Base-by-base conservation (phyloP, 2,888 invertebrate species). In the Zeuzera pyrina region DNA sequence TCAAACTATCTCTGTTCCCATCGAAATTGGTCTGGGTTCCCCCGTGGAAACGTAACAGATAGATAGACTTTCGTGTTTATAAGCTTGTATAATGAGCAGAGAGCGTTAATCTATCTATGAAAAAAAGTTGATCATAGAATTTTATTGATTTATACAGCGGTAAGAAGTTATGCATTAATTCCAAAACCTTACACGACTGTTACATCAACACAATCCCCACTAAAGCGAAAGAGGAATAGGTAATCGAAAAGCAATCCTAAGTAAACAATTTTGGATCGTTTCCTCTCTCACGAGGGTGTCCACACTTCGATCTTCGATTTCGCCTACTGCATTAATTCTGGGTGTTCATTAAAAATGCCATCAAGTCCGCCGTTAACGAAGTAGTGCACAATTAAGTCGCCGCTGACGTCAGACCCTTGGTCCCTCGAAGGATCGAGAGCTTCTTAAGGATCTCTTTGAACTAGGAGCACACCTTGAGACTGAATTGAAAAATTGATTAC, bases 341-440 rank as follows among this genome's bases (percentile, higher is more conserved):
- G 58, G 72, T 66, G 78, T 83, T 83, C 83, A 83, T 83, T 83
- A 83, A 81, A 81, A 83, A 83, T 81, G 81, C 83, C 77, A 83
- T 81, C 78, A 81, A 73, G 68, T 66, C 71, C 66, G 45, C 69
- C 66, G 76, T 74, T 83, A 83, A 81, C 81, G 81, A 83, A 83
- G 83, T 83, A 81, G 73, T 77, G 66, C 56, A 70, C 81, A 83
- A 83, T 83, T 83, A 83, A 78, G 77, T 74, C 74, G 72, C 70
- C 74, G 77, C 77, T 81, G 79, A 78, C 77, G 79, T 76, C 74
- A 72, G 64, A 60, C 69, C 69, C 72, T 60, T 49, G 47, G 45
- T 45, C 51, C 45, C n/a, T n/a, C n/a, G n/a, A n/a, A n/a, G n/a
- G n/a, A n/a, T 38, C 49, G 45, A 42, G 62, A 63, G 44, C 51